Base-by-base conservation (phyloP, 1,140 invertebrate genomes). In the Scaptomyza montana region DNA sequence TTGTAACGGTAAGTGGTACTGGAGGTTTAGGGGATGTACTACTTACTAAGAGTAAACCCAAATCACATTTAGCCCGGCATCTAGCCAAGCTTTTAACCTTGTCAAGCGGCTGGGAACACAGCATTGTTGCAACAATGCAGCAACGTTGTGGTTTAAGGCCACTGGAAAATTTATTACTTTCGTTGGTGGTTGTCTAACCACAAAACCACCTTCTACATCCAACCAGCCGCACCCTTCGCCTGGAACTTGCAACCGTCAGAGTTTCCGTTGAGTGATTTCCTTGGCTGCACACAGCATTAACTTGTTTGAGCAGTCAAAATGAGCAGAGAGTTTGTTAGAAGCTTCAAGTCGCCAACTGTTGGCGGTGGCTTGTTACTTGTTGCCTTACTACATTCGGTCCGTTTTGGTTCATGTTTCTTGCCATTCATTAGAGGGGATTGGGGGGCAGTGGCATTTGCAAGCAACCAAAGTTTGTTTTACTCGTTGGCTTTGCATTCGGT, bases 201-300 rank as follows among this genome's bases (percentile, higher is more conserved):
- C 25, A 30, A 12, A 9, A 30, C 28, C 28, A 13, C 28, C 7
- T 30, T 25, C 30, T 33, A 4, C 7, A 19, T 2, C n/a, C 36
- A 25, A 43, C 61, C 10, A 21, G 39, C 63, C 64, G 10, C 51
- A 13, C 50, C 36, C 59, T 21, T 36, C n/a, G 33, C 28, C 16
- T 10, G 16, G 16, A 47, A 6, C 39, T 7, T 30, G 54, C 47
- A 68, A 74, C 74, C 53, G 63, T 53, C 46, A 47, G 45, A 71
- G 66, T 55, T 76, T 75, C 60, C 60, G 67, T 66, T 79, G 80
- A 84, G 65, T 84, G 80, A 79, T 84, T 85, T 80, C 64, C 80
- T 76, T 78, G 73, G 79, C 54, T 54, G 64, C 63, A 61, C 49
- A 50, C 49, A 50, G 57, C 60, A 47, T 68, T 66, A 69, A 75